Evolutionary conservation across 2,888 invertebrate species (phyloP).

Genomic region (Leptinotarsa peninsularis): DNA sequence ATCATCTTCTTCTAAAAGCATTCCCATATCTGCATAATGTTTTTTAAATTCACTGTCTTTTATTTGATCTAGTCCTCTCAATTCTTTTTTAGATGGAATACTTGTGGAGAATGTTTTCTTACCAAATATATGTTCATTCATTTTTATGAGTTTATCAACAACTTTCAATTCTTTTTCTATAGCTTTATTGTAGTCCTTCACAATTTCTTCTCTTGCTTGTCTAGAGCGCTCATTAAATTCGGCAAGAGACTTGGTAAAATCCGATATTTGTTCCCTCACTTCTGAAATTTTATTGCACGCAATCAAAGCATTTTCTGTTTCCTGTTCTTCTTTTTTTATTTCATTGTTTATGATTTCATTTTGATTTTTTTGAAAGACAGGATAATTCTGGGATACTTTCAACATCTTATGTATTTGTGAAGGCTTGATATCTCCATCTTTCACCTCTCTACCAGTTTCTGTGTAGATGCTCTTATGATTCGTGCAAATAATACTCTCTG

Average conservation of each 20-base stretch:
- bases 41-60: slow-evolving; percentile 42
- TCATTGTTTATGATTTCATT: slow-evolving; percentile 36
- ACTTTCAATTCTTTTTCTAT: slow-evolving; percentile 52
- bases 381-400: slow-evolving; percentile 49
- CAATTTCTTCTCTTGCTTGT: slow-evolving; percentile 46
- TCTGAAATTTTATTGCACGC: slow-evolving; percentile 53
- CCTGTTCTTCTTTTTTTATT: slow-evolving; percentile 29
- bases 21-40: slow-evolving; percentile 50
- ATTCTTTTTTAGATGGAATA: not conserved
- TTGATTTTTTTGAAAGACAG: slow-evolving; percentile 48
- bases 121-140: slow-evolving; percentile 31
- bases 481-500: slow-evolving; percentile 22
- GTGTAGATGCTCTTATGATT: slow-evolving; percentile 47
- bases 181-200: slow-evolving; percentile 57
- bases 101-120: slow-evolving; percentile 15
- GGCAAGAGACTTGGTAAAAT: slow-evolving; percentile 51
- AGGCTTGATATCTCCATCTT: slow-evolving; percentile 38
- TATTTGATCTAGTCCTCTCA: slow-evolving; percentile 33
- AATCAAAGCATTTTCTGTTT: slow-evolving; percentile 44
- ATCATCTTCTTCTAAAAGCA: slow-evolving; percentile 44
- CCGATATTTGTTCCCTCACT: slow-evolving; percentile 50
- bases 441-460: slow-evolving; percentile 34
- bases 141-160: slow-evolving; percentile 46
- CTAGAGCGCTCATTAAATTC: slow-evolving; percentile 50
- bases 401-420: slow-evolving; percentile 49